phyloP scores from a whole-genome alignment of 2,797 vertebrate species.

The Sorex maritimensis region DNA sequence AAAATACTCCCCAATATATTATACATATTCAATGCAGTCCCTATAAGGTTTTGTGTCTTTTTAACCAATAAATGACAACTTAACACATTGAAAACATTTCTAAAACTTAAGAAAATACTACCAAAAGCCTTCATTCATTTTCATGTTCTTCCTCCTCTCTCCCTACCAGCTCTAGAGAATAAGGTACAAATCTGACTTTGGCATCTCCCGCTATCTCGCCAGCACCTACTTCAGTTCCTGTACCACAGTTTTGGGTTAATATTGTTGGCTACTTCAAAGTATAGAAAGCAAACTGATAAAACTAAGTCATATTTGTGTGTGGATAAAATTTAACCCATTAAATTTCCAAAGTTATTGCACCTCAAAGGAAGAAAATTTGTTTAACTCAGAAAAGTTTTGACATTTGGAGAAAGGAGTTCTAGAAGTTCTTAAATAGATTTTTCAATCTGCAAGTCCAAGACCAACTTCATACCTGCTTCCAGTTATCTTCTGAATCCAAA shows the following conservation, averaged over 20 bases:
- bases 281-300: neutral
- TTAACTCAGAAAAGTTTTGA: conserved; percentile 39
- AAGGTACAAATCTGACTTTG: neutral
- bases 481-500: neutral
- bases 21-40: no score
- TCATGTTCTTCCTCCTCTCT: neutral
- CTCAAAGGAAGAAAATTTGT: neutral
- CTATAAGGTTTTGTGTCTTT: no score
- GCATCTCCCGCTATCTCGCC: neutral
- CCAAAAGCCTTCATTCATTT: neutral
- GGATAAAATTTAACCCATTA: neutral
- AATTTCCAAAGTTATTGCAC: neutral
- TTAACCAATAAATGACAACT: neutral
- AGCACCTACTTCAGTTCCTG: neutral
- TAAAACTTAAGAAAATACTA: neutral
- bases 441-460: neutral
- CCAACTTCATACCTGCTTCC: neutral
- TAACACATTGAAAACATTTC: neutral
- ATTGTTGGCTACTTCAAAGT: neutral
- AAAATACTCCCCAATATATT: no score
- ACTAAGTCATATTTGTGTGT: neutral
- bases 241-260: neutral
- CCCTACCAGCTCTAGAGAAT: neutral
- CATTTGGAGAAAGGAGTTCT: neutral
- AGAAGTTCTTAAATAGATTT: neutral